These are phyloP conservation scores for Anomalospiza imberbis DNA, from an alignment of 2,797 vertebrate genomes.

Conservation along the genomic window DNA sequence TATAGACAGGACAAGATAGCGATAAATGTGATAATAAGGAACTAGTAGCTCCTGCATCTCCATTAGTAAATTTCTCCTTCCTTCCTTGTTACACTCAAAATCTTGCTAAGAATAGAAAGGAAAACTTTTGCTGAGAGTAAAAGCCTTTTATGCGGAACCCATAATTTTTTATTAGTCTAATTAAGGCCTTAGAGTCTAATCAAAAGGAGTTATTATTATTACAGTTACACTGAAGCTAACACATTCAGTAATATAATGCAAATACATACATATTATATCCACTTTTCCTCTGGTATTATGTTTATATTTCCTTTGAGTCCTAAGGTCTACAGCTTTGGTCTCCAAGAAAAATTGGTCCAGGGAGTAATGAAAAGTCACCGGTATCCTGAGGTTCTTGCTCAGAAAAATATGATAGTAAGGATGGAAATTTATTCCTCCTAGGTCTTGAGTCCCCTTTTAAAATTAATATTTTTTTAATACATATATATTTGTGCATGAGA, in stretches of 20 bases:
- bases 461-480: not conserved
- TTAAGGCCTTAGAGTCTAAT: not conserved
- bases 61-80: not conserved
- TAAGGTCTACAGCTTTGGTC: not conserved
- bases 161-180: not conserved
- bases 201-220: not conserved
- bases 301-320: not conserved
- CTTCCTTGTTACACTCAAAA: not conserved
- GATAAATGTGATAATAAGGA: not conserved
- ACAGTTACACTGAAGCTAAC: not conserved
- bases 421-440: not conserved
- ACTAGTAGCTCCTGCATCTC: not conserved
- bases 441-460: not conserved
- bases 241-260: not conserved
- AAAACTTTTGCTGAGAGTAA: not conserved
- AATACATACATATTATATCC: not conserved
- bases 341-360: not conserved
- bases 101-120: not conserved
- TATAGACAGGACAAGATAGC: not conserved
- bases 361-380: not conserved
- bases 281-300: not conserved
- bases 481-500: not conserved
- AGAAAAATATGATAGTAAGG: not conserved
- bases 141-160: not conserved
- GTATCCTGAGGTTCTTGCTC: not conserved